Percentiles rank a stretch among this genome's conserved stretches.
These are phyloP conservation scores for Microcebus murinus DNA, from an alignment of 2,113 vertebrate species.

Conservation along the genomic window DNA sequence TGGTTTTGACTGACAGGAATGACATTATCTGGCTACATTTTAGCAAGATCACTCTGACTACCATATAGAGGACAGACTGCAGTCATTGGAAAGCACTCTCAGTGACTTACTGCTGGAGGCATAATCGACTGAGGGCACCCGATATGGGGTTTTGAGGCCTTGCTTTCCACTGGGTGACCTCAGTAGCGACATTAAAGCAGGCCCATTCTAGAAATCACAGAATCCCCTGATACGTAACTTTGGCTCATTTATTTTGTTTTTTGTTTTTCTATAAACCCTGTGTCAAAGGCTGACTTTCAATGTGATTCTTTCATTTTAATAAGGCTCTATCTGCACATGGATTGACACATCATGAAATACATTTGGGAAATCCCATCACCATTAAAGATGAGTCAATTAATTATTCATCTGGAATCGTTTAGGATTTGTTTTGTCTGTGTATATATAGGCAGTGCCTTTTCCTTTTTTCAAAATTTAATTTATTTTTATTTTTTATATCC, in stretches of 20 bases:
- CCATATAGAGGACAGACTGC: not conserved
- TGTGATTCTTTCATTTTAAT: not conserved
- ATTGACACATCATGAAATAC: conserved; percentile 15
- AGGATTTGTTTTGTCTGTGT: not conserved
- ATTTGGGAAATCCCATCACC: not conserved
- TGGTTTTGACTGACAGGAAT: not conserved
- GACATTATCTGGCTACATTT: not conserved
- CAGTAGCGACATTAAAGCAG: not conserved
- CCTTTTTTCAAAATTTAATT: too few species aligned
- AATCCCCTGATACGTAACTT: not conserved
- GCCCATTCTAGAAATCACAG: not conserved
- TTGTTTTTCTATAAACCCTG: too few species aligned
- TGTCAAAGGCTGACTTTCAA: too few species aligned
- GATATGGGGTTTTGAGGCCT: not conserved
- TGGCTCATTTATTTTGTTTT: not conserved
- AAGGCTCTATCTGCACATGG: not conserved
- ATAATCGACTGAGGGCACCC: not conserved
- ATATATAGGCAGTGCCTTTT: not conserved
- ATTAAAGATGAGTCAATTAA: not conserved
- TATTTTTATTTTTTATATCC: too few species aligned
- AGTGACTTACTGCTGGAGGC: not conserved
- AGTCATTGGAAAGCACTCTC: not conserved
- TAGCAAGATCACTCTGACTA: not conserved
- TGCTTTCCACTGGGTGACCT: not conserved
- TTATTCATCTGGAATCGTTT: conserved; percentile 17